Evolutionary conservation across 2,113 vertebrate genomes (phyloP), one percentile per base, ranked within the genome.

Genomic region (Malurus melanocephalus): DNA sequence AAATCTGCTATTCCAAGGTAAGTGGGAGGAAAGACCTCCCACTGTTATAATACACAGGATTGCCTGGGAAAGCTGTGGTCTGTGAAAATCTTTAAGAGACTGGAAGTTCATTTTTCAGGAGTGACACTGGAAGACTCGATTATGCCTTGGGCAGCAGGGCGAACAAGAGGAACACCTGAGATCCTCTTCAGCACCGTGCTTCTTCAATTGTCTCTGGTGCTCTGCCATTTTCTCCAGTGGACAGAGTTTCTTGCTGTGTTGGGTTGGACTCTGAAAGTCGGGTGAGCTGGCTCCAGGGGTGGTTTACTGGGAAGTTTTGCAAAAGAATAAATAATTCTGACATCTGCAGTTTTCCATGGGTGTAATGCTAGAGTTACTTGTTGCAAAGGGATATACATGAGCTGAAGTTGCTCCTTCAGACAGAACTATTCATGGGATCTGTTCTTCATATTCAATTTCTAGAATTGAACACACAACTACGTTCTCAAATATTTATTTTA

Each of bases 401-500:
- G 7, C 22, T 90, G n/a, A 81, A 79, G n/a, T n/a, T 82, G 6
- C 21, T 77, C 13, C 35, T 75, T 78, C 43, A 49, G 23, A 62
- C 32, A 64, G 24, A 74, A 46, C 21, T 77, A 7, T 64, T 53
- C 9, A 32, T 40, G 16, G 23, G 14, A 28, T 73, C 5, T 68
- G 27, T 40, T 55, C 60, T 59, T 89, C 55, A 43, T 80, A 64
- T 66, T 59, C 81, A 53, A 87, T 90, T 81, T 87, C 48, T 6
- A 10, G 32, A 79, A 69, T 1, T 65, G 24, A 85, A 10, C 21
- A 32, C 13, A 85, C 9, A 85, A 35, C 10, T 42, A 7, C 45
- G 18, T 77, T 80, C 75, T 87, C 48, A 89, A 74, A 89, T 66
- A 87, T 66, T 88, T 92, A 82, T 43, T 16, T 76, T 77, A 33